Evolutionary conservation across 2,113 vertebrate species (phyloP).

Genomic region (Cynocephalus volans): DNA sequence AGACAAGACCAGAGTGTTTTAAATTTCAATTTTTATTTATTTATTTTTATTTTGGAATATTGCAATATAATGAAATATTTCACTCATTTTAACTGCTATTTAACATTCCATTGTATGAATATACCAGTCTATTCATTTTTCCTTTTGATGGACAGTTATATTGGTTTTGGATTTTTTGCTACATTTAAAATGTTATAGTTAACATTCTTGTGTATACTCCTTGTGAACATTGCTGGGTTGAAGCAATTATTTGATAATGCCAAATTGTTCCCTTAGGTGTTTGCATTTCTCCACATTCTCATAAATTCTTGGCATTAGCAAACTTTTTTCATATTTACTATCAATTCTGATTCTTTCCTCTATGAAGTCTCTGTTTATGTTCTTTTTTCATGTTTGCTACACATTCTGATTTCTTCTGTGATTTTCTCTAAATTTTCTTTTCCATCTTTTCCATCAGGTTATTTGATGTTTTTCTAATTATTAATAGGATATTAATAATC

Average conservation of each 20-base stretch:
- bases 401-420: background rate
- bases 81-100: background rate
- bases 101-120: background rate
- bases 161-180: background rate
- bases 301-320: background rate
- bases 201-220: background rate
- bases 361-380: no score
- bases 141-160: background rate
- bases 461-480: background rate
- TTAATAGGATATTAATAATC: background rate
- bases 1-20: no score
- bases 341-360: background rate
- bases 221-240: background rate
- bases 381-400: background rate
- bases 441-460: background rate
- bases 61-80: background rate
- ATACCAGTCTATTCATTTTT: background rate
- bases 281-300: background rate
- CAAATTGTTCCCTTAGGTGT: background rate
- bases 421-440: background rate
- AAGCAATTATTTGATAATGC: background rate
- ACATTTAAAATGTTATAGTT: background rate
- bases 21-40: no score
- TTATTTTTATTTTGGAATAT: no score
- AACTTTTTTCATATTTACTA: background rate